These are phyloP conservation scores for Cynodonichthys magdalenae DNA, from an alignment of 2,797 vertebrate genomes.

Conservation along the genomic window DNA sequence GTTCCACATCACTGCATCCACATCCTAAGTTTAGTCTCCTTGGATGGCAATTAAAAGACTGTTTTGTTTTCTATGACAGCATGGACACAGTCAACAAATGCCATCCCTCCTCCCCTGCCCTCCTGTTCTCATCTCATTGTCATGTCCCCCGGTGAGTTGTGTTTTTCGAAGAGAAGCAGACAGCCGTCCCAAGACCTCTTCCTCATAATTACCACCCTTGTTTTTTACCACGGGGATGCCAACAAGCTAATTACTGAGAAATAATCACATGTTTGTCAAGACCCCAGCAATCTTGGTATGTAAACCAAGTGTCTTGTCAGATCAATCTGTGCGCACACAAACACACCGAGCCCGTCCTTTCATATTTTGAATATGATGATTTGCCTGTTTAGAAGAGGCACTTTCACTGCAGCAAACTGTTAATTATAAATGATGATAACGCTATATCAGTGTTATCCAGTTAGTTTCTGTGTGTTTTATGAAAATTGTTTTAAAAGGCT, in stretches of 20 bases:
- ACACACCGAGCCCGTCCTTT: constrained; percentile 23
- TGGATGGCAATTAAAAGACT: constrained; percentile 61
- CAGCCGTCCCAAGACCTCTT: constrained; percentile 70
- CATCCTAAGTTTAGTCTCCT: constrained; percentile 35
- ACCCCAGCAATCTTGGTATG: constrained; percentile 67
- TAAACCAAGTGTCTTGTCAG: constrained; percentile 67
- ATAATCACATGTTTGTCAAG: constrained; percentile 83
- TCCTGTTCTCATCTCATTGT: constrained; percentile 60
- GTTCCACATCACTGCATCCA: constrained; percentile 44
- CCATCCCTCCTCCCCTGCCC: constrained; percentile 47
- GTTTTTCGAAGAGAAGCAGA: constrained; percentile 63
- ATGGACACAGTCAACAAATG: constrained; percentile 63
- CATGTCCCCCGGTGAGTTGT: constrained; percentile 70
- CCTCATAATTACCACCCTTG: constrained; percentile 77
- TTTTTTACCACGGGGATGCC: constrained; percentile 71
- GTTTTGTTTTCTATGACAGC: constrained; percentile 66
- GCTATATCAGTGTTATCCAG: constrained; percentile 3
- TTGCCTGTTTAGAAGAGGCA: constrained; percentile 16
- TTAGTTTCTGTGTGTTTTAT: constrained; percentile 2
- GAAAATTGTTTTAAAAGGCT: neutral
- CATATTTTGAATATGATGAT: constrained; percentile 16
- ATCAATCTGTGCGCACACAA: constrained; percentile 30
- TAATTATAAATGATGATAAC: too few species aligned
- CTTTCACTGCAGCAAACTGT: constrained; percentile 14
- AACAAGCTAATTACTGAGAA: constrained; percentile 78